Percentiles rank a stretch among this genome's conserved stretches.
Conservation (phyloP, 2,888 invertebrate species). For the Eumerus sabulonum region DNA sequence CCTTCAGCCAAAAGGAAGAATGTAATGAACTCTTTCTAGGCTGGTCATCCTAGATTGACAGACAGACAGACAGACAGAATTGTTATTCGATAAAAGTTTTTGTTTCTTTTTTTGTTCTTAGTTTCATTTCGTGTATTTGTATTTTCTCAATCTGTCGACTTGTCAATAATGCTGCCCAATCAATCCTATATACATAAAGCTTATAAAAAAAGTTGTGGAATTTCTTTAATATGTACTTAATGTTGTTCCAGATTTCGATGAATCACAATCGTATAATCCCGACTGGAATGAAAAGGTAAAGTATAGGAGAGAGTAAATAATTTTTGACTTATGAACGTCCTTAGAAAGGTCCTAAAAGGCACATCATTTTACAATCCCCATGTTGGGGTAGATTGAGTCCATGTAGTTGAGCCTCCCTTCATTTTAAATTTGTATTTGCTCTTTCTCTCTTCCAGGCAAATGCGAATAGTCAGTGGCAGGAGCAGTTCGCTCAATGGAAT, state of each 20-base stretch:
- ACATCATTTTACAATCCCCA: no score
- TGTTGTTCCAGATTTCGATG: conserved; percentile 79
- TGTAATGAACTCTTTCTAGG: no score
- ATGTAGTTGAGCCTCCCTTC: neutral
- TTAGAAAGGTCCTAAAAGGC: no score
- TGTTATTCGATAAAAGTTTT: no score
- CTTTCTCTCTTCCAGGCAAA: conserved; percentile 74
- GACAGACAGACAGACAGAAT: no score
- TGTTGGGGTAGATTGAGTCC: no score
- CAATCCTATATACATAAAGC: no score
- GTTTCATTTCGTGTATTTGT: conserved; percentile 16
- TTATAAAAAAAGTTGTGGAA: no score
- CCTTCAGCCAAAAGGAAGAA: no score
- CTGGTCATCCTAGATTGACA: no score
- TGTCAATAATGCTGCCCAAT: no score
- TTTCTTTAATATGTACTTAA: conserved; percentile 21
- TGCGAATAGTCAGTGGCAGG: conserved; percentile 79
- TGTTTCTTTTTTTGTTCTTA: neutral
- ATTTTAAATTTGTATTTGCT: neutral
- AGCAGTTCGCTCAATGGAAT: conserved; percentile 79
- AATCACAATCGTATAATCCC: conserved; percentile 77
- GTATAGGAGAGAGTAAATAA: conserved; percentile 44
- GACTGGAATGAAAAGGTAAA: conserved; percentile 79
- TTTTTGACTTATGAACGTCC: no score
- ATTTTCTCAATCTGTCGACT: neutral